Evolutionary conservation across 2,888 invertebrate species (phyloP), one percentile per base, ranked within the genome.

Genomic region (Spialia ferax): DNA sequence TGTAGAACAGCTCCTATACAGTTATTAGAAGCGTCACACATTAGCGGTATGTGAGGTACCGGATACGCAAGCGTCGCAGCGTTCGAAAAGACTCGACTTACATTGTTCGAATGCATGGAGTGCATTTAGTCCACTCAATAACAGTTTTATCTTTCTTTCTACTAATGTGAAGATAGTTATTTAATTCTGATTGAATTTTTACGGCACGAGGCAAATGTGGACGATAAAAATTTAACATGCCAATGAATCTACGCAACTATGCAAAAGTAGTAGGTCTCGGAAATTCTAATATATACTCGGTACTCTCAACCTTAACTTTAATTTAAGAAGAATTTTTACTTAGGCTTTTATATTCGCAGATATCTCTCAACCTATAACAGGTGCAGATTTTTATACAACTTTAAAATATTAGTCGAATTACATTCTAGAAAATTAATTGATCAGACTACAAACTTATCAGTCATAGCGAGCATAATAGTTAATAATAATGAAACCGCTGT

Each of bases 211-310:
- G 56, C 11, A 35, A 10, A 35, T 56, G 56, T 18, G 35, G 56
- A 15, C 56, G 15, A 23, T 26, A 59, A 45, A 59, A 59, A 59
- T 59, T 59, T 10, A 38, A 11, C 38, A 38, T 59, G 5, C 59
- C 42, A 0, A 42, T 13, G 23, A 59, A 59, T 0, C 59, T 10
- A 23, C 59, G 59, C 0, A 59, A n/a, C 42, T 59, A n/a, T 2
- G 2, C 20, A 4, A 42, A 10, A 11, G 59, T 59, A 13, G 22
- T 23, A 3, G 59, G 59, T 23, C 23, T 59, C 0, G 59, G 59
- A n/a, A 59, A 59, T 0, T 59, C 59, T 6, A 42, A 42, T n/a
- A 59, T 59, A 29, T 48, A 45, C 29, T 48, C 18, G n/a, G 29
- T 48, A 26, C 26, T 26, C 26, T 26, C 26, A n/a, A n/a, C 6